These are phyloP conservation scores for Epirrita christyi DNA, from an alignment of 2,888 invertebrate species.

Conservation along the genomic window DNA sequence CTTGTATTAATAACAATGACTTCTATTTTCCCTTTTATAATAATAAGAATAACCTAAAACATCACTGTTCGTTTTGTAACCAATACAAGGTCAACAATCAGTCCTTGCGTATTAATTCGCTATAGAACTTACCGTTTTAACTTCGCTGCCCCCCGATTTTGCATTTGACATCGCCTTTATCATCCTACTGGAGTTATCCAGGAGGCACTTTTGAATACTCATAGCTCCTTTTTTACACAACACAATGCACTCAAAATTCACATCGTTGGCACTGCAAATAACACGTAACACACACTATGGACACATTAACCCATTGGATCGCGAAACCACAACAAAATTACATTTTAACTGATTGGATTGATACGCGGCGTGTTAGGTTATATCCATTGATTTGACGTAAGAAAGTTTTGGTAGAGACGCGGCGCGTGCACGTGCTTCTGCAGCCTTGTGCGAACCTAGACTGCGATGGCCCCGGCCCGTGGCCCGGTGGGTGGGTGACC, in stretches of 20 bases:
- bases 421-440: slow-evolving; percentile 49
- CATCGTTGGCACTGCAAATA: slow-evolving; percentile 65
- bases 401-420: slow-evolving; percentile 70
- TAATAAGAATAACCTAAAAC: slow-evolving; percentile 35
- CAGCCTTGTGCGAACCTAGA: slow-evolving; percentile 54
- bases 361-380: slow-evolving; percentile 76
- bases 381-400: slow-evolving; percentile 84
- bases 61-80: slow-evolving; percentile 22
- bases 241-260: slow-evolving; percentile 66
- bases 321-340: slow-evolving; percentile 59
- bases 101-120: slow-evolving; percentile 15
- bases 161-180: slow-evolving; percentile 81
- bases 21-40: slow-evolving; percentile 8
- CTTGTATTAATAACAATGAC: too few relatives aligned
- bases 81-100: slow-evolving; percentile 45
- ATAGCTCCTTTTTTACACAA: slow-evolving; percentile 63
- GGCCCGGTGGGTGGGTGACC: slow-evolving; percentile 35
- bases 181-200: slow-evolving; percentile 83
- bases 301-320: slow-evolving; percentile 57
- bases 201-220: slow-evolving; percentile 82
- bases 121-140: slow-evolving; percentile 69
- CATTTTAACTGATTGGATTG: slow-evolving; percentile 61
- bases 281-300: slow-evolving; percentile 57
- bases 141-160: slow-evolving; percentile 72
- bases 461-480: slow-evolving; percentile 50